Conservation (phyloP, 2,888 invertebrate species). For the Eupithecia subumbrata region DNA sequence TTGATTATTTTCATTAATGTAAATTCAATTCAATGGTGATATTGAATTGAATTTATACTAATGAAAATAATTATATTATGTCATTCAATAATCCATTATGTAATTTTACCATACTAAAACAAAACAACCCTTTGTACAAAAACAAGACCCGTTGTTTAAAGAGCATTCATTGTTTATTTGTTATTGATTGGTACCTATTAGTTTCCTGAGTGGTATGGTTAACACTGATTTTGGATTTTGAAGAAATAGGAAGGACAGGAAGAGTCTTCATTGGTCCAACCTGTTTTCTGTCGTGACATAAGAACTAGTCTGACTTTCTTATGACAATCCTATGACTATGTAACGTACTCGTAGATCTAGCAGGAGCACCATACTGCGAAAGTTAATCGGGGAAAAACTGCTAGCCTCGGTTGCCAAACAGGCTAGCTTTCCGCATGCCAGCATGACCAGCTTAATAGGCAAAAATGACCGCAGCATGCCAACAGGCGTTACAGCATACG, state of each 20-base stretch:
- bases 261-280: background rate
- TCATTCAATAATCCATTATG: background rate
- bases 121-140: slow-evolving; percentile 3
- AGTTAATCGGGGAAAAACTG: slow-evolving; percentile 11
- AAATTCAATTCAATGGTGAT: slow-evolving; percentile 2
- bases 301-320: background rate
- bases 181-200: background rate
- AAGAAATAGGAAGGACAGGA: background rate
- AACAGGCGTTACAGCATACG: slow-evolving; percentile 18
- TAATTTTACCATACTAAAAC: slow-evolving; percentile 10
- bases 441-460: slow-evolving; percentile 7
- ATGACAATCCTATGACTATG: background rate
- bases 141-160: background rate
- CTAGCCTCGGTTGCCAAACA: slow-evolving; percentile 1
- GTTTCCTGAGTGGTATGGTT: background rate
- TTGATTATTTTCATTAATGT: background rate
- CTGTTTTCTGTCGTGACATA: background rate
- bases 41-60: too few species aligned
- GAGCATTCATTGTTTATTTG: background rate
- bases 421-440: slow-evolving; percentile 25
- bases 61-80: too few species aligned
- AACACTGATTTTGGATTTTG: background rate
- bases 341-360: background rate
- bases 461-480: slow-evolving; percentile 20
- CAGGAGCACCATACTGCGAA: slow-evolving; percentile 9